Conservation (phyloP, 2,113 vertebrate genomes). For the Pelmatolapia mariae region DNA sequence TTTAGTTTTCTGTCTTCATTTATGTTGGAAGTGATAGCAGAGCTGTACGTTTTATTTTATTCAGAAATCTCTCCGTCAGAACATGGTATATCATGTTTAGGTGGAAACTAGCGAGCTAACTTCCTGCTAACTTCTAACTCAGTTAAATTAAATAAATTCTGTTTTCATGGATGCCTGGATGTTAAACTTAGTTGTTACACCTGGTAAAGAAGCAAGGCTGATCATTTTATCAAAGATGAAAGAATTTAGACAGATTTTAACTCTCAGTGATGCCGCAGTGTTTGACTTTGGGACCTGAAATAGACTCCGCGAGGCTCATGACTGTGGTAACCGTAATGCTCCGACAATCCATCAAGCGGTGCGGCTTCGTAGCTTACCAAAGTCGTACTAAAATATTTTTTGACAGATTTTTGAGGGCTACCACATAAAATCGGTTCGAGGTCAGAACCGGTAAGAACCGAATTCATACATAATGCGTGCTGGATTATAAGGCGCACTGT, state of each 20-base stretch:
- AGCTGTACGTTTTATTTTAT: rapidly evolving
- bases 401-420: neutral
- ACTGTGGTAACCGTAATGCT: rapidly evolving
- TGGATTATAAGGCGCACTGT: neutral
- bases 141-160: neutral
- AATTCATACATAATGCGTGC: neutral
- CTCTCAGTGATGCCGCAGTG: rapidly evolving
- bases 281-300: neutral
- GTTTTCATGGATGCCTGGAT: neutral
- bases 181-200: neutral
- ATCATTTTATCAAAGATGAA: neutral
- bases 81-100: neutral
- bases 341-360: neutral
- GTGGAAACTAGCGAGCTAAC: neutral
- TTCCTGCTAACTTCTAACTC: neutral
- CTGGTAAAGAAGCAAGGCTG: neutral
- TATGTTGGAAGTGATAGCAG: rapidly evolving
- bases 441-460: neutral
- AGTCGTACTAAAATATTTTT: neutral
- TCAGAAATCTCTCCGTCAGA: rapidly evolving
- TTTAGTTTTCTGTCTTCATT: neutral
- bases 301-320: rapidly evolving
- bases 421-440: rapidly evolving
- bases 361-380: rapidly evolving
- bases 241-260: neutral